Base-by-base conservation (phyloP, 2,888 invertebrate genomes). In the Synergus laeviventris region DNA sequence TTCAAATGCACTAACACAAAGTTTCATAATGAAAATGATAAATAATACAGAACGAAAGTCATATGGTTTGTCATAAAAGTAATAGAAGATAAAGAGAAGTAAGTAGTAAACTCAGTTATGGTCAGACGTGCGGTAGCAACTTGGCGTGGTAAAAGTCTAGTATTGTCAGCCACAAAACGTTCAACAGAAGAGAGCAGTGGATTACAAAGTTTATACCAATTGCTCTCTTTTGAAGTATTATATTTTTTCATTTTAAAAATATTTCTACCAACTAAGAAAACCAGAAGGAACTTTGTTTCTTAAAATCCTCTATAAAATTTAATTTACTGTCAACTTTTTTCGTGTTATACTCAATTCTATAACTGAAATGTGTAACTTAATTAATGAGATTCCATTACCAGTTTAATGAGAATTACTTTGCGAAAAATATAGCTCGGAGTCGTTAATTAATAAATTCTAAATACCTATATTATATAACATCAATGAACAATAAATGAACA, bases 61-160 rank as follows among this genome's bases (percentile, higher is more conserved):
- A 16, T 16, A 49, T n/a, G 8, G 16, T n/a, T n/a, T n/a, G n/a
- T n/a, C 8, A 49, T 49, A 49, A 49, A 49, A 49, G 7, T 49
- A 49, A 49, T n/a, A 49, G 1, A 31, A 16, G 38, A 31, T 24
- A 24, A 31, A 24, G 1, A 18, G 5, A 60, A 18, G 24, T 24
- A 45, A 66, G 64, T 66, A 45, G 42, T 66, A 66, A 42, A 42
- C 24, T 66, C 42, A 24, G 42, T 66, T 66, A 42, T 45, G 16
- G 24, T 39, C 64, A 66, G 64, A 45, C 64, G 64, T 18, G 36
- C 12, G 14, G 39, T 38, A 62, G 38, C n/a, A 38, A 38, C 38
- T 38, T 16, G 9, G 3, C 62, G 64, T 42, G 42, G 38, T 39
- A 14, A 39, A 64, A 64, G 64, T 21, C n/a, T 2, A 38, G n/a